phyloP scores from a whole-genome alignment of 2,888 invertebrate genomes.

The Anthrax anthrax region DNA sequence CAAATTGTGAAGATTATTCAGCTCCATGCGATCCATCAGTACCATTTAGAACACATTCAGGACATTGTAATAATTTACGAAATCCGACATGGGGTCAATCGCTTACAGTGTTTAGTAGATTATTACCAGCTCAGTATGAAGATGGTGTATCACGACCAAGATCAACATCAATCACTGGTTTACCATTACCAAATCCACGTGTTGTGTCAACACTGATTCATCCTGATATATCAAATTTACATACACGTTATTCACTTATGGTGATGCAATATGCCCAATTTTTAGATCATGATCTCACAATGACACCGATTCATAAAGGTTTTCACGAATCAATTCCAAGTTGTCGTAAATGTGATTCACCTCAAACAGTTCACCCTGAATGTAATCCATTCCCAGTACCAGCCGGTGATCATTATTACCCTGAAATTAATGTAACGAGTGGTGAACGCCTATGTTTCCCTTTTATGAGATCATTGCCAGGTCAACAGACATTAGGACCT shows the following conservation, averaged over 20 bases:
- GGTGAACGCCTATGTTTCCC: constrained; percentile 82
- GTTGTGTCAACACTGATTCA: constrained; percentile 78
- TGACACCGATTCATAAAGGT: constrained; percentile 85
- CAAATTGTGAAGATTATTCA: constrained; percentile 55
- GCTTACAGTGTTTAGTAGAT: constrained; percentile 68
- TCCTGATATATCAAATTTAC: constrained; percentile 80
- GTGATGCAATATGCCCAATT: constrained; percentile 93
- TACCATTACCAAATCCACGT: constrained; percentile 69
- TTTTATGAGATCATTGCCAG: constrained; percentile 85
- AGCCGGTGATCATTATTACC: constrained; percentile 76
- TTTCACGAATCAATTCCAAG: constrained; percentile 83
- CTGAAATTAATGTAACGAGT: constrained; percentile 67
- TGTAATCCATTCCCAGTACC: constrained; percentile 89
- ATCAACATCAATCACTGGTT: constrained; percentile 56
- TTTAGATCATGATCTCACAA: constrained; percentile 85
- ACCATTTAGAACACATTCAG: constrained; percentile 57
- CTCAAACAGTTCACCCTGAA: constrained; percentile 77
- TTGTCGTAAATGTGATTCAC: constrained; percentile 77
- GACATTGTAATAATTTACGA: constrained; percentile 76
- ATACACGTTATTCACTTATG: constrained; percentile 78
- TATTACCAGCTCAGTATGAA: constrained; percentile 75
- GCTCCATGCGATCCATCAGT: constrained; percentile 55
- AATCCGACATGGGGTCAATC: constrained; percentile 73
- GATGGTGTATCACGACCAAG: constrained; percentile 77
- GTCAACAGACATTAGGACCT: constrained; percentile 74